These are phyloP conservation scores for Lutraria rhynchaena DNA, from an alignment of 1,140 invertebrate species.

Conservation along the genomic window DNA sequence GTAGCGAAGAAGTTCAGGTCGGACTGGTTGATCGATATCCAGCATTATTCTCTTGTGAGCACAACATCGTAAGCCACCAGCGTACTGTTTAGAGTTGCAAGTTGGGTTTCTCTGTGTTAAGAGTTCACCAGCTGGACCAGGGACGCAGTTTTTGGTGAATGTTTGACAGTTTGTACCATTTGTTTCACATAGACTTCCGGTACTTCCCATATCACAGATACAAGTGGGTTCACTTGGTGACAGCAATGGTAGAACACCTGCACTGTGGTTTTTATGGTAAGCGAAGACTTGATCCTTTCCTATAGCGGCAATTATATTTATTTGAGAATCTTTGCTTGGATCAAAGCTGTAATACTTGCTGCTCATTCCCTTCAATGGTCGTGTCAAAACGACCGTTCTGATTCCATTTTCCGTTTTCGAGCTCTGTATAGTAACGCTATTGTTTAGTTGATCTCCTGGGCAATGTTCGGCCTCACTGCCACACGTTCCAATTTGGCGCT, in stretches of 20 bases:
- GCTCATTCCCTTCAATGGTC: conserved; percentile 50
- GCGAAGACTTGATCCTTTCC: conserved; percentile 51
- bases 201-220: conserved; percentile 53
- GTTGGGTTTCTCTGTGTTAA: conserved; percentile 57
- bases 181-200: conserved; percentile 46
- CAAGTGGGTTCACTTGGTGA: conserved; percentile 43
- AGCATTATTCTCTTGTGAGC: conserved; percentile 58
- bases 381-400: conserved; percentile 18
- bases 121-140: conserved; percentile 54
- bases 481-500: conserved; percentile 60
- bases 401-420: conserved; percentile 15
- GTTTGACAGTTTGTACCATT: conserved; percentile 49
- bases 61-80: conserved; percentile 58
- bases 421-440: conserved; percentile 33
- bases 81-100: conserved; percentile 60
- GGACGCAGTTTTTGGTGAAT: conserved; percentile 59
- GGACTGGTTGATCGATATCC: conserved; percentile 57
- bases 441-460: conserved; percentile 48
- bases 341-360: conserved; percentile 56
- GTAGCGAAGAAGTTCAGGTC: conserved; percentile 59
- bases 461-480: conserved; percentile 63
- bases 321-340: conserved; percentile 32
- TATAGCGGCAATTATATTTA: conserved; percentile 52
- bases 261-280: conserved; percentile 46
- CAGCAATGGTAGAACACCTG: conserved; percentile 23